Base-by-base conservation (phyloP, 2,797 vertebrate species). In the Pangasius mekongensis region DNA sequence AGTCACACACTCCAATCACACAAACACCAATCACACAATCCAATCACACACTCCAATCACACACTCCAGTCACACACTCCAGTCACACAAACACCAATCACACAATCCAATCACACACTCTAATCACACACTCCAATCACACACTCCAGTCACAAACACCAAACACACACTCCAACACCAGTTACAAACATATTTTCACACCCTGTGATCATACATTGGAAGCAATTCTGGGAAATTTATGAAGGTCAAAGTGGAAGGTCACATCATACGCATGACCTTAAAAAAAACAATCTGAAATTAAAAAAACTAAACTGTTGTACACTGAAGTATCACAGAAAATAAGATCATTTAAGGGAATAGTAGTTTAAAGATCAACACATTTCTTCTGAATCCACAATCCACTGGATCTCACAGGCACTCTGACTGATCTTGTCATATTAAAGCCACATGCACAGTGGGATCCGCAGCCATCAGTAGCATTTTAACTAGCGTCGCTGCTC, bases 391-490 rank as follows among this genome's bases (percentile, higher is more conserved):
- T n/a, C n/a, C 52, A 13, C 76, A 30, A 30, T 54, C 30, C 49
- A 54, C n/a, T 52, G 49, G 89, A 91, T 92, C 91, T 86, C 93
- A 90, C 91, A 92, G 82, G 90, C 92, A 87, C 88, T 81, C 91
- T 94, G 93, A 95, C 94, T 94, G 91, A 86, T 92, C 90, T 87
- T 86, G 90, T 93, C 94, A 91, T 94, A 94, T 94, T 94, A 93
- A 94, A 96, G 94, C 91, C 93, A 94, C 92, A 93, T 94, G 94
- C 90, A 87, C 20, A 69, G 43, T 90, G 88, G 87, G 89, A 92
- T 90, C 39, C 85, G 47, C 84, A 56, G 89, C 93, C 94, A 95
- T 95, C 94, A 94, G 95, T 95, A 94, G 88, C 56, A 78, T 83
- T 91, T 91, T 91, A 93, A 86, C 76, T 89, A 87, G 43, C 43